Conservation (phyloP, 1,140 invertebrate genomes). For the Drosophila sulfurigaster region DNA sequence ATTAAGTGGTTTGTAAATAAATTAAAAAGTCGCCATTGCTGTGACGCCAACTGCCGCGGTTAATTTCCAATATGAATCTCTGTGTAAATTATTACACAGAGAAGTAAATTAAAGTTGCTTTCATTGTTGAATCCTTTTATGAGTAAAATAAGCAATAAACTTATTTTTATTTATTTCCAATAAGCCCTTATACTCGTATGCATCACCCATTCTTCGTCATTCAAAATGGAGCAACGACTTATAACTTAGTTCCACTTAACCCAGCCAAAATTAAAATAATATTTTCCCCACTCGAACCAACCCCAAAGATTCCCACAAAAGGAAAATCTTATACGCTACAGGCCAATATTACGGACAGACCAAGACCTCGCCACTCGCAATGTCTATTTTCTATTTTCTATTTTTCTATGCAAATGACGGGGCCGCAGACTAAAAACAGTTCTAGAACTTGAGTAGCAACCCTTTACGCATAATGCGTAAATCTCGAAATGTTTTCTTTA, state of each 20-base stretch:
- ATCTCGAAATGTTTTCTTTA: conserved; percentile 78
- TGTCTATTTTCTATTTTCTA: conserved; percentile 36
- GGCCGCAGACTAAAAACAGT: conserved; percentile 38
- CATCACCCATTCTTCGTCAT: conserved; percentile 4
- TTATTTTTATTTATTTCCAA: conserved; percentile 29
- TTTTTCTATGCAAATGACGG: conserved; percentile 73
- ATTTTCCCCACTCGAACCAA: conserved; percentile 56
- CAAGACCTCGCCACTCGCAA: conserved; percentile 30
- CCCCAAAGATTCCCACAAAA: conserved; percentile 26
- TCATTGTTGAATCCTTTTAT: not conserved
- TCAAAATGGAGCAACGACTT: conserved; percentile 23
- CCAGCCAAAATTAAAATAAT: conserved; percentile 77
- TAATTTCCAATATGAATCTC: conserved; percentile 32
- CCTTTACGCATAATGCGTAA: conserved; percentile 71
- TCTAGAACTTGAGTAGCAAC: conserved; percentile 49
- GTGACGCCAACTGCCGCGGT: conserved; percentile 32
- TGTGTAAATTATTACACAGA: conserved; percentile 17
- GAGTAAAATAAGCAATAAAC: conserved; percentile 14
- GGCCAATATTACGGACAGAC: conserved; percentile 48
- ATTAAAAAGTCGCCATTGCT: conserved; percentile 61
- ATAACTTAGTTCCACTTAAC: conserved; percentile 55
- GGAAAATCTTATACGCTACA: conserved; percentile 28
- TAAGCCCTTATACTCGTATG: conserved; percentile 15
- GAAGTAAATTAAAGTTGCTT: conserved; percentile 26
- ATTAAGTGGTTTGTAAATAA: conserved; percentile 85